A percentile compares a stretch with the other conserved stretches of the same genome.
phyloP scores from a whole-genome alignment of 1,140 invertebrate species.

The Dreissena polymorpha region DNA sequence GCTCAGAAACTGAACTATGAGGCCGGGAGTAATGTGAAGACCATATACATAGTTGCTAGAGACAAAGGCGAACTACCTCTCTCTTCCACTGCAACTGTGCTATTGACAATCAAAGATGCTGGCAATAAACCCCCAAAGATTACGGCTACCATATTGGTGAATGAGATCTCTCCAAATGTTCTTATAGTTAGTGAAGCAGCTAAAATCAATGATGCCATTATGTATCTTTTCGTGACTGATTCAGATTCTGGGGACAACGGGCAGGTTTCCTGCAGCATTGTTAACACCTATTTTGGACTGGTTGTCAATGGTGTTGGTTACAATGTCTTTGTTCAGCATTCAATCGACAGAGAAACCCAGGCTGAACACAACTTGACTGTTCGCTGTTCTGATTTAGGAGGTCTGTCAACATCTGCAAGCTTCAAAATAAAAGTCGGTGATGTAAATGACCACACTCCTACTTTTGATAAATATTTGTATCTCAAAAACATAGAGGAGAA shows the following conservation, averaged over 20 bases:
- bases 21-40: constrained; percentile 35
- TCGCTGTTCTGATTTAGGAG: constrained; percentile 52
- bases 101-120: constrained; percentile 91
- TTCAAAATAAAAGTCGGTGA: constrained; percentile 47
- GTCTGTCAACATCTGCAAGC: constrained; percentile 15
- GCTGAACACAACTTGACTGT: constrained; percentile 52
- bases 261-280: constrained; percentile 67
- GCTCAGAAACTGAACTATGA: constrained; percentile 39
- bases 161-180: constrained; percentile 23
- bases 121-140: constrained; percentile 89
- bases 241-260: constrained; percentile 69
- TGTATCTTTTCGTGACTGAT: constrained; percentile 69
- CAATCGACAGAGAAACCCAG: constrained; percentile 56
- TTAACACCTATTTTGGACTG: constrained; percentile 63
- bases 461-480: constrained; percentile 45
- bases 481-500: constrained; percentile 62
- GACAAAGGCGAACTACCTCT: constrained; percentile 46
- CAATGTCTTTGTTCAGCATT: constrained; percentile 52
- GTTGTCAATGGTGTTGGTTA: constrained; percentile 27
- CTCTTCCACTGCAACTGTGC: constrained; percentile 82
- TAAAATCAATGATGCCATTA: constrained; percentile 65
- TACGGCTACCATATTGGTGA: constrained; percentile 33
- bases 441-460: constrained; percentile 56
- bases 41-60: constrained; percentile 51
- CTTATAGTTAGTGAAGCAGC: constrained; percentile 63